Evolutionary conservation across 2,888 invertebrate species (phyloP).

Genomic region (Minunthozetes semirufus): DNA sequence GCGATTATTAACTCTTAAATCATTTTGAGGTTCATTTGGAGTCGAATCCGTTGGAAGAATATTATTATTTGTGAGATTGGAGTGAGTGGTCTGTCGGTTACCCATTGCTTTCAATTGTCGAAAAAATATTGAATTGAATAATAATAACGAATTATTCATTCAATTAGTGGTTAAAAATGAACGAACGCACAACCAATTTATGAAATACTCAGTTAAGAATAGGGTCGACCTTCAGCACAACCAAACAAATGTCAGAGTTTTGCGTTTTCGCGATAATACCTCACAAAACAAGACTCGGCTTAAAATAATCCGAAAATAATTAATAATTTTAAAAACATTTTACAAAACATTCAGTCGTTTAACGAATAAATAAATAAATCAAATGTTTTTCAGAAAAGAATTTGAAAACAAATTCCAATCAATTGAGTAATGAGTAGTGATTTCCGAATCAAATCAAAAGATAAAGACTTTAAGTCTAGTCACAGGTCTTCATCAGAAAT

Average conservation of each 20-base stretch:
- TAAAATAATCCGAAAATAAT: background rate
- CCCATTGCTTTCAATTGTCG: constrained; percentile 5
- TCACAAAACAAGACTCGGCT: background rate
- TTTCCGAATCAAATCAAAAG: too few species aligned
- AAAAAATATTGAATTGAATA: background rate
- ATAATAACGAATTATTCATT: background rate
- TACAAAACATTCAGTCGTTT: background rate
- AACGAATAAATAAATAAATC: background rate
- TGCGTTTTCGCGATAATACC: background rate
- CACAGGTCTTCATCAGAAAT: too few species aligned
- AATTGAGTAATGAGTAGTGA: background rate
- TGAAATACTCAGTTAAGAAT: background rate
- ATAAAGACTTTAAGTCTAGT: too few species aligned
- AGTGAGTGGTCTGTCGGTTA: background rate
- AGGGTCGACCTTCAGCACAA: constrained; percentile 14
- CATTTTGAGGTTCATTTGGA: background rate
- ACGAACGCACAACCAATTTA: background rate
- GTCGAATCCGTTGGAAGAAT: background rate
- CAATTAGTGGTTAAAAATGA: background rate
- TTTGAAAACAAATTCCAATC: background rate
- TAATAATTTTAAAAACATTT: background rate
- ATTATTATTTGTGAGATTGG: background rate
- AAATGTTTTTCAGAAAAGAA: background rate
- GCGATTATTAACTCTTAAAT: constrained; percentile 1
- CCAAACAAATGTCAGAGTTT: constrained; percentile 1